Evolutionary conservation across 2,113 vertebrate species (phyloP).

Genomic region (Hyperopisus bebe): DNA sequence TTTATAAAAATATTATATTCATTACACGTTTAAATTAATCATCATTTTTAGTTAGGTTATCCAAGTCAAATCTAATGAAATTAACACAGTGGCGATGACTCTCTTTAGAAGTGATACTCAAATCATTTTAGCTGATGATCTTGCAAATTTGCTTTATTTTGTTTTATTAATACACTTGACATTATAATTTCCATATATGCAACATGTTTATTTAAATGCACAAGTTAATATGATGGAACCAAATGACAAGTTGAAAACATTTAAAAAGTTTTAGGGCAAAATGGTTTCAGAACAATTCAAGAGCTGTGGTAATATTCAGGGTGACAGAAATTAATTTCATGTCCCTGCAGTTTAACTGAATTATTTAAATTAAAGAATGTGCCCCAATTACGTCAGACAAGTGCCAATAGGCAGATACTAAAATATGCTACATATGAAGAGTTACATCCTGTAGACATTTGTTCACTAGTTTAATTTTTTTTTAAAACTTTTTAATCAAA

Average conservation of each 20-base stretch:
- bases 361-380: background rate
- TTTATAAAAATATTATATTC: background rate
- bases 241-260: background rate
- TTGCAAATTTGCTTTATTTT: background rate
- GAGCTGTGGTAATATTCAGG: background rate
- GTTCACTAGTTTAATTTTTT: background rate
- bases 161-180: background rate
- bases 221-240: background rate
- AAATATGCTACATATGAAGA: background rate
- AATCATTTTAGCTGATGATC: background rate
- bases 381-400: background rate
- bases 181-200: background rate
- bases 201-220: background rate
- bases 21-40: background rate
- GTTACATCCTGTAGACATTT: background rate
- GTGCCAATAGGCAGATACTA: background rate
- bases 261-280: background rate
- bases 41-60: background rate
- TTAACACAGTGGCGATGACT: background rate
- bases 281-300: background rate
- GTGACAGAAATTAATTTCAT: background rate
- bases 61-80: background rate
- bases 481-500: background rate
- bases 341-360: background rate
- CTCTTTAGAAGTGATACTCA: constrained; percentile 2